Conservation (phyloP, 1,140 invertebrate genomes). For the Maconellicoccus hirsutus region DNA sequence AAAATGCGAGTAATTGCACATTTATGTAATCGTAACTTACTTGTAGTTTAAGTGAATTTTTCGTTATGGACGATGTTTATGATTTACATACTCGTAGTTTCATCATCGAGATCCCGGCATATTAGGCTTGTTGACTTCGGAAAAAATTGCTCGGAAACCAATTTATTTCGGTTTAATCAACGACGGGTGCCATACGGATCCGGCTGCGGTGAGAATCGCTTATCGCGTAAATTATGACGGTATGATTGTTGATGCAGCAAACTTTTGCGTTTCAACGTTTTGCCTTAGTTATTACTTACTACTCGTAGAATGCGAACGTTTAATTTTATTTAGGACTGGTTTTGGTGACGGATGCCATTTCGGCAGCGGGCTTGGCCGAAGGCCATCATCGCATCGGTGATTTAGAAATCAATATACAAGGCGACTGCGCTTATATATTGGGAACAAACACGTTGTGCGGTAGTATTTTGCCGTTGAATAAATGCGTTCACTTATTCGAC, state of each 20-base stretch:
- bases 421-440: conserved; percentile 62
- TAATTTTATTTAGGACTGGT: conserved; percentile 54
- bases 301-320: no score
- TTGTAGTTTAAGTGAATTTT: no score
- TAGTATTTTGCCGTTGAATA: conserved; percentile 63
- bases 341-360: conserved; percentile 91
- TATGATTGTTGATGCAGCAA: conserved; percentile 31
- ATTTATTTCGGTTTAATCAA: conserved; percentile 92
- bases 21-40: no score
- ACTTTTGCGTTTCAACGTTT: no score
- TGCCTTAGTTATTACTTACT: no score
- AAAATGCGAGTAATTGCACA: no score
- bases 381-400: conserved; percentile 80
- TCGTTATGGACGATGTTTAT: no score
- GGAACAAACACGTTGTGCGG: conserved; percentile 82
- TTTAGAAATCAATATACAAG: conserved; percentile 63
- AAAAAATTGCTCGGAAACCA: conserved; percentile 47
- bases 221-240: conserved; percentile 76
- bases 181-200: conserved; percentile 94
- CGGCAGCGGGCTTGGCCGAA: conserved; percentile 76
- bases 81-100: no score
- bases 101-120: conserved; percentile 95
- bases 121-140: conserved; percentile 77
- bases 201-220: conserved; percentile 84
- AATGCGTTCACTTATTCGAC: conserved; percentile 69